phyloP scores from a whole-genome alignment of 2,797 vertebrate species.

The Pipistrellus nathusii region DNA sequence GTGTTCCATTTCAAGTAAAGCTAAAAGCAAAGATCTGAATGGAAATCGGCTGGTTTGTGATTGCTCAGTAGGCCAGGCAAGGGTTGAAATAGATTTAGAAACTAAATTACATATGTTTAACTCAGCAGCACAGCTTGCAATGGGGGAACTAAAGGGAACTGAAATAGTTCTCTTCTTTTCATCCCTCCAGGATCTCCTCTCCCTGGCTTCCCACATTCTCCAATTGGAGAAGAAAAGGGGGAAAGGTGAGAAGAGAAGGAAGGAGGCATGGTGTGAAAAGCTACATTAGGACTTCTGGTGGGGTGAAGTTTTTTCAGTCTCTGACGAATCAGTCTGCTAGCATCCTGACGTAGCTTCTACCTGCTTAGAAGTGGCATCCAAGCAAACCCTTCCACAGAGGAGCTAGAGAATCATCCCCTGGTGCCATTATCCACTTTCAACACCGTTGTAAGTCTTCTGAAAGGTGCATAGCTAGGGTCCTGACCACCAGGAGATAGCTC shows the following conservation, averaged over 20 bases:
- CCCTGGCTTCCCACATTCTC: slow-evolving; percentile 49
- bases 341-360: slow-evolving; percentile 34
- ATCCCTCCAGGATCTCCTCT: slow-evolving; percentile 69
- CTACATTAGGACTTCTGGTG: slow-evolving; percentile 52
- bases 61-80: slow-evolving; percentile 81
- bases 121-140: slow-evolving; percentile 80
- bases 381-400: slow-evolving; percentile 19
- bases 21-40: slow-evolving; percentile 82
- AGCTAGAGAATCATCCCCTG: background rate
- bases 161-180: slow-evolving; percentile 67
- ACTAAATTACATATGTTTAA: slow-evolving; percentile 82
- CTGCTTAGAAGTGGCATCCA: slow-evolving; percentile 27
- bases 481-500: background rate
- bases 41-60: slow-evolving; percentile 77
- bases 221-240: slow-evolving; percentile 52
- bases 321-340: slow-evolving; percentile 5
- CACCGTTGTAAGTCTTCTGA: background rate
- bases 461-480: background rate
- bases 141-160: slow-evolving; percentile 70
- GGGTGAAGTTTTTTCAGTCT: background rate
- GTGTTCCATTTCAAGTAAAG: slow-evolving; percentile 80
- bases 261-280: slow-evolving; percentile 33
- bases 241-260: slow-evolving; percentile 59
- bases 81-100: slow-evolving; percentile 83
- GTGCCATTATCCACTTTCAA: background rate